Percentiles rank a stretch among this genome's conserved stretches.
Evolutionary conservation across 2,888 invertebrate species (phyloP).

Genomic region (Netelia fuscicornis): DNA sequence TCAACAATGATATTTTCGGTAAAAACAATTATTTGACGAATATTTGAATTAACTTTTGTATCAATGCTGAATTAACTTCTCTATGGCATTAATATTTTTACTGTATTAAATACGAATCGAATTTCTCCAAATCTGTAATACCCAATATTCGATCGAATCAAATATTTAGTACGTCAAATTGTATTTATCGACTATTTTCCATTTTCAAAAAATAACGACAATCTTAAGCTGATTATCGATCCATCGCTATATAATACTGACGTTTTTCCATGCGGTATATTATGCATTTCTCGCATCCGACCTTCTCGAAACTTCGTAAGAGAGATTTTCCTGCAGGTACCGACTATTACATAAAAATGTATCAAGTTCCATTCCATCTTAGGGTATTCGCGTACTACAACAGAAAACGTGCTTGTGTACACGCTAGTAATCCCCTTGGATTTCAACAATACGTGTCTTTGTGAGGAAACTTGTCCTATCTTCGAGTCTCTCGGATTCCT

Average conservation of each 20-base stretch:
- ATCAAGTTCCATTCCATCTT: constrained; percentile 45
- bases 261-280: constrained; percentile 1
- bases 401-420: constrained; percentile 42
- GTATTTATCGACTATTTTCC: too few species aligned
- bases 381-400: not conserved
- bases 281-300: not conserved
- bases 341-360: constrained; percentile 50
- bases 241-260: not conserved
- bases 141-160: too few species aligned
- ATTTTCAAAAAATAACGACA: too few species aligned
- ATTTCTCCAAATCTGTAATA: too few species aligned
- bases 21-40: not conserved
- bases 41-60: too few species aligned
- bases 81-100: too few species aligned
- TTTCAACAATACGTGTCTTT: constrained; percentile 66
- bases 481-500: constrained; percentile 62
- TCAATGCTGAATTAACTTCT: too few species aligned
- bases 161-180: too few species aligned
- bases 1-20: not conserved
- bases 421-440: constrained; percentile 29
- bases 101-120: too few species aligned
- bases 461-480: constrained; percentile 66
- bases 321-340: constrained; percentile 33
- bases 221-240: too few species aligned
- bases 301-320: not conserved